Evolutionary conservation across 2,113 vertebrate genomes (phyloP), one percentile per base, ranked within the genome.

Genomic region (Rhinopomastus cyanomelas): DNA sequence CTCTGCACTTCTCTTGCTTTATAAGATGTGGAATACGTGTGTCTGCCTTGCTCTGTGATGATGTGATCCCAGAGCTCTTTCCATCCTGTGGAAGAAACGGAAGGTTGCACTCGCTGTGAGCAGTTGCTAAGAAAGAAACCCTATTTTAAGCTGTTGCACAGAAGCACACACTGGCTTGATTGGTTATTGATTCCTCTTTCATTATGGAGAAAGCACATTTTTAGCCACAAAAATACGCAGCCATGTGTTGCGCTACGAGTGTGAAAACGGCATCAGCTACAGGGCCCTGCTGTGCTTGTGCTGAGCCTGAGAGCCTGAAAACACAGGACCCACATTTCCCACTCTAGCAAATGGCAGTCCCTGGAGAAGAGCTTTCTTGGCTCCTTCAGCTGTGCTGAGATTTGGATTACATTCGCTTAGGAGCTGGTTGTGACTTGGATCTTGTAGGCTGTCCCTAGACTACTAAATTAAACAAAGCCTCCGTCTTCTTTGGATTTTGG

Each of bases 181-280:
- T 95, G 95, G 89, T 91, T 95, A 92, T 90, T 92, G 90, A 96
- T 96, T 96, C 91, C 93, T 89, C 60, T 93, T 95, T 96, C 90
- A 81, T 89, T 90, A 91, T 8, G 69, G 93, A 85, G 81, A 94
- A 74, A 85, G 76, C 62, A 77, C 73, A 93, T 85, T 95, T 91
- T 93, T 75, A 77, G 82, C 72, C 51, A 73, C 75, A 85, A 85
- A 68, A n/a, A 27, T 44, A 30, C 64, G 73, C 92, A 76, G 64
- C 55, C 81, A 90, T 77, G 79, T 88, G 81, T 93, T 90, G 80
- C 91, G 66, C 66, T 89, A 65, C 61, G 75, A 93, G 77, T 66
- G 77, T 61, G 67, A 88, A 81, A 90, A 80, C 62, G 67, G 8
- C 48, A 49, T 78, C 55, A 48, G 55, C 71, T 66, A 5, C 51